Evolutionary conservation across 2,113 vertebrate species (phyloP).

Genomic region (Todiramphus saurophagus): DNA sequence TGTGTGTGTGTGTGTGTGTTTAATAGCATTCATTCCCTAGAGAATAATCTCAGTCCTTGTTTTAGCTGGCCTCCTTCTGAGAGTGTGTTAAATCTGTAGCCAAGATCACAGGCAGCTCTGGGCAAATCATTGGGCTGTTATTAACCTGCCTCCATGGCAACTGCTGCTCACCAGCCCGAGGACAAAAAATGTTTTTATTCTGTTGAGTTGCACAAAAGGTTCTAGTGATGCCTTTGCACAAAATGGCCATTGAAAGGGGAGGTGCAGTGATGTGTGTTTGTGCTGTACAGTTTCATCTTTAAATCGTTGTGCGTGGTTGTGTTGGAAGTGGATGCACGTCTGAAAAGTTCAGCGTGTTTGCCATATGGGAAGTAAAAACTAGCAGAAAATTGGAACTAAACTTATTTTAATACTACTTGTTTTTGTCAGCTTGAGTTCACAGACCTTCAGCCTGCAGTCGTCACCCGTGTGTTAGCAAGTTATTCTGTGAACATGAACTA

Average conservation of each 20-base stretch:
- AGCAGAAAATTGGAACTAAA: not conserved
- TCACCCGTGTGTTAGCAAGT: not conserved
- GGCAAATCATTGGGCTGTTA: slow-evolving; percentile 85
- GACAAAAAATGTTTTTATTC: slow-evolving; percentile 89
- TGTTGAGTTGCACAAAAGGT: slow-evolving; percentile 86
- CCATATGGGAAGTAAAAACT: not conserved
- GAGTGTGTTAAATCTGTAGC: slow-evolving; percentile 80
- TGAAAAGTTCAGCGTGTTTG: not conserved
- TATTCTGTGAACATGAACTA: not conserved
- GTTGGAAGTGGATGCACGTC: not conserved
- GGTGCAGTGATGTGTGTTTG: slow-evolving; percentile 65
- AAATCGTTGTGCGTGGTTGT: slow-evolving; percentile 27
- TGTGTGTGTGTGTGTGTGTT: slow-evolving; percentile 45
- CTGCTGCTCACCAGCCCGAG: slow-evolving; percentile 78
- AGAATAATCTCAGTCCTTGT: slow-evolving; percentile 79
- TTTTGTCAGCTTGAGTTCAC: not conserved
- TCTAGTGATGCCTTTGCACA: slow-evolving; percentile 79
- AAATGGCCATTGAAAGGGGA: slow-evolving; percentile 76
- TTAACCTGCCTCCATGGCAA: slow-evolving; percentile 88
- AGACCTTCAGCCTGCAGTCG: not conserved
- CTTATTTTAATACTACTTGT: not conserved
- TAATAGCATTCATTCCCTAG: slow-evolving; percentile 68
- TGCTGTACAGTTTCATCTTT: slow-evolving; percentile 65
- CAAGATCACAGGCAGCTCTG: slow-evolving; percentile 79
- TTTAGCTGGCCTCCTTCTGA: slow-evolving; percentile 69